A percentile compares a stretch with the other conserved stretches of the same genome.
Evolutionary conservation across 2,888 invertebrate genomes (phyloP).

Genomic region (Norana najaformis): DNA sequence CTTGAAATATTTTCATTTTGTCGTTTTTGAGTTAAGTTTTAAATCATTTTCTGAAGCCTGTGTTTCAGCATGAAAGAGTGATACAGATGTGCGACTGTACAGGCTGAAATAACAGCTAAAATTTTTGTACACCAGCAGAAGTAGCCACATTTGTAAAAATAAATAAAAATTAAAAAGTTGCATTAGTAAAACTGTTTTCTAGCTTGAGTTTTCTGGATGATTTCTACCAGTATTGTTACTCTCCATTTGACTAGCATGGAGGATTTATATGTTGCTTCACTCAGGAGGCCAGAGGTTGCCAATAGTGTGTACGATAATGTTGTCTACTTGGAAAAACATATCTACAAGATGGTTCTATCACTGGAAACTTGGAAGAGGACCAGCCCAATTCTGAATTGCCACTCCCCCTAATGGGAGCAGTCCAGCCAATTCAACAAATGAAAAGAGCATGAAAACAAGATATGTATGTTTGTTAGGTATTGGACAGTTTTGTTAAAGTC

Average conservation of each 20-base stretch:
- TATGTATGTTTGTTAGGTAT: background rate
- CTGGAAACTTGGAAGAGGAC: background rate
- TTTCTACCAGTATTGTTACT: too few relatives aligned
- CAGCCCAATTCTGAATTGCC: background rate
- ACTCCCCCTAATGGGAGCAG: background rate
- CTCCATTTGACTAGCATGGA: too few relatives aligned
- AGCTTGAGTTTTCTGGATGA: too few relatives aligned
- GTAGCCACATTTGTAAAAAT: background rate
- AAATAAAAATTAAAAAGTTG: background rate
- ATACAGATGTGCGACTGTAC: background rate
- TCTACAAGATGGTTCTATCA: too few relatives aligned
- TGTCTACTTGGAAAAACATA: too few relatives aligned
- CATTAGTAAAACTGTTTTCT: too few relatives aligned
- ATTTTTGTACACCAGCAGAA: background rate
- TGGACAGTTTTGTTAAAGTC: background rate
- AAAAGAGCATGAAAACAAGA: background rate
- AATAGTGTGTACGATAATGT: background rate
- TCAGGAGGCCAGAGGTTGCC: background rate
- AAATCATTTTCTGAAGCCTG: background rate
- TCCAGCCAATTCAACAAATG: background rate
- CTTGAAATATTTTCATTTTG: conserved; percentile 13
- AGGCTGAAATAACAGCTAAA: conserved; percentile 4
- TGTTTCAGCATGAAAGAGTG: background rate
- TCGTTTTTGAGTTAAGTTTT: background rate
- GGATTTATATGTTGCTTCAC: background rate